phyloP scores from a whole-genome alignment of 2,797 vertebrate species.

The Galagoides demidoff region DNA sequence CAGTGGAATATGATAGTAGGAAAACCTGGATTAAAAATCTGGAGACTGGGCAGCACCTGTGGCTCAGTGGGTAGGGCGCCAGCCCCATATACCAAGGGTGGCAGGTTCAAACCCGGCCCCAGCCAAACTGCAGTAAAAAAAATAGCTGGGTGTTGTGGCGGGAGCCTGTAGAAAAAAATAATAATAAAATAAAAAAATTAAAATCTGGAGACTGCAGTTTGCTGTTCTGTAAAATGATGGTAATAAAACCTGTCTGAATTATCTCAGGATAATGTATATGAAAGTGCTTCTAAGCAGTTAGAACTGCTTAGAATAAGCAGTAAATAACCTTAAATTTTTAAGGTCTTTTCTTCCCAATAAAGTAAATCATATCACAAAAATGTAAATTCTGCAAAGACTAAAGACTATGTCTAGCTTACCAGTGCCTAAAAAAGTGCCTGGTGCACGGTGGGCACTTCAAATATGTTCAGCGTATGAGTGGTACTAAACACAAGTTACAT shows the following conservation, averaged over 20 bases:
- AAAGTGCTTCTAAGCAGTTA: conserved; percentile 8
- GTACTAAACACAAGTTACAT: neutral
- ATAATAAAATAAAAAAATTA: neutral
- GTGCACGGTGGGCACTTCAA: neutral
- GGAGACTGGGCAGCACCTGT: neutral
- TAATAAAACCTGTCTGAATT: neutral
- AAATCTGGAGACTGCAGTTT: conserved; percentile 20
- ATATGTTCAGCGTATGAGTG: neutral
- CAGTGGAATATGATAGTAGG: neutral
- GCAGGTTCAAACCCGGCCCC: too few species aligned
- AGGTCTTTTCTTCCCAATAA: conserved; percentile 33
- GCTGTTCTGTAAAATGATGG: neutral
- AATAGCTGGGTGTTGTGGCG: too few species aligned
- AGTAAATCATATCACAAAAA: conserved; percentile 45
- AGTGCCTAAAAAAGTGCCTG: neutral
- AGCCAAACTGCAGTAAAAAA: too few species aligned
- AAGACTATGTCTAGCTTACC: neutral
- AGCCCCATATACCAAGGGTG: too few species aligned
- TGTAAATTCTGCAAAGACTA: neutral
- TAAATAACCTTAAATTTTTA: conserved; percentile 30
- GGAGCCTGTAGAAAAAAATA: too few species aligned
- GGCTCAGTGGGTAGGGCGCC: too few species aligned
- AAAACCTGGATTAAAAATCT: conserved; percentile 7
- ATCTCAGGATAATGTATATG: neutral
- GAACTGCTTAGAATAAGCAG: neutral